phyloP scores from a whole-genome alignment of 1,140 invertebrate genomes.

The Dinoponera quadriceps region DNA sequence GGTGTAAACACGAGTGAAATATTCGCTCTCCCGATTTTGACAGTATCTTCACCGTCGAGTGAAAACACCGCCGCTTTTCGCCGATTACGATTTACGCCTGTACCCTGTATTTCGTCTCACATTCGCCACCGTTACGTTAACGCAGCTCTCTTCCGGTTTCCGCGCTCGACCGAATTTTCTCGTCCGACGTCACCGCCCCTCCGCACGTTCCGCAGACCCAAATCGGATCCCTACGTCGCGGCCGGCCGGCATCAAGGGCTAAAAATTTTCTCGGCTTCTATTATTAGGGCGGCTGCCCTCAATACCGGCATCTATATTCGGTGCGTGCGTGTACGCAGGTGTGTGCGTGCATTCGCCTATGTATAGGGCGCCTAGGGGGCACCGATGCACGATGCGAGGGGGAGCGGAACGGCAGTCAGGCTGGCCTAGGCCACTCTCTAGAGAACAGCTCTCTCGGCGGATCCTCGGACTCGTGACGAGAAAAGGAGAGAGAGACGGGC shows the following conservation, averaged over 20 bases:
- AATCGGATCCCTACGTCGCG: slow-evolving; percentile 64
- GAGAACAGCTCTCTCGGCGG: slow-evolving; percentile 22
- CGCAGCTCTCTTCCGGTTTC: background rate
- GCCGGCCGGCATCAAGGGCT: slow-evolving; percentile 82
- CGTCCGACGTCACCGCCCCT: background rate
- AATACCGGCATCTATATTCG: slow-evolving; percentile 83
- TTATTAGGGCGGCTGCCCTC: slow-evolving; percentile 84
- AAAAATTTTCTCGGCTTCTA: slow-evolving; percentile 84
- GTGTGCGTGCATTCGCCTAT: slow-evolving; percentile 63
- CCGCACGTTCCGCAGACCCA: slow-evolving; percentile 61
- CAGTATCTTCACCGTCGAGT: too few relatives aligned
- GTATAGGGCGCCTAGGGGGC: slow-evolving; percentile 62
- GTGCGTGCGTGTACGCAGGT: slow-evolving; percentile 74
- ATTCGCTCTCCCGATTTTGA: too few relatives aligned
- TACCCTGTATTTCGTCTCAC: background rate
- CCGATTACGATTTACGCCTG: background rate
- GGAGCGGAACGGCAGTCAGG: slow-evolving; percentile 23
- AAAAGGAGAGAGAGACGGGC: background rate
- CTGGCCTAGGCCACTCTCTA: slow-evolving; percentile 34
- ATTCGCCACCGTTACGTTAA: background rate
- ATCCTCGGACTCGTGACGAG: slow-evolving; percentile 9
- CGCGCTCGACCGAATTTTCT: slow-evolving; percentile 25
- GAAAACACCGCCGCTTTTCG: too few relatives aligned
- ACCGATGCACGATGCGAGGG: slow-evolving; percentile 22
- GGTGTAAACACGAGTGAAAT: too few relatives aligned